phyloP scores from a whole-genome alignment of 2,797 vertebrate species.

The Myotis findleyi region DNA sequence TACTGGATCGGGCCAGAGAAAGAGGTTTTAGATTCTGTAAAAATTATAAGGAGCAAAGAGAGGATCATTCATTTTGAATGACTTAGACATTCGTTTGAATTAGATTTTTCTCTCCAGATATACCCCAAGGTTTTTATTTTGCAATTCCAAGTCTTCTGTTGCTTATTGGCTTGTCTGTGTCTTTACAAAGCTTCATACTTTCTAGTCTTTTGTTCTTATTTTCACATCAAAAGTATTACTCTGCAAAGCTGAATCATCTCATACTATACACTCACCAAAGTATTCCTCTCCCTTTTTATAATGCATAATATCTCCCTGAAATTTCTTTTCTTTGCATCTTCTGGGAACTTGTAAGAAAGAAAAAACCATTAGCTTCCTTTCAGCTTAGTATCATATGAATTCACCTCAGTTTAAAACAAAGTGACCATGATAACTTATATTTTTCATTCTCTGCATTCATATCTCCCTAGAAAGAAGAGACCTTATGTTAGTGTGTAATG shows the following conservation, averaged over 20 bases:
- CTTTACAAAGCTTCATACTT: background rate
- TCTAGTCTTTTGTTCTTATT: background rate
- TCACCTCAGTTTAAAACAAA: background rate
- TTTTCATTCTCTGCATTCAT: background rate
- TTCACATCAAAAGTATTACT: background rate
- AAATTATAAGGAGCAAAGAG: background rate
- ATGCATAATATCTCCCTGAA: background rate
- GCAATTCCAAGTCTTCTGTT: background rate
- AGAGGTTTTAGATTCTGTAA: background rate
- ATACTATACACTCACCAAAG: background rate
- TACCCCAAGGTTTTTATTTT: background rate
- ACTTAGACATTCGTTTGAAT: background rate
- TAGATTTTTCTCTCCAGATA: background rate
- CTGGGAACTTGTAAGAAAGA: background rate
- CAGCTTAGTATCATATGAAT: background rate
- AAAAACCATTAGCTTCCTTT: background rate
- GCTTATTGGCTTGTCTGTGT: background rate
- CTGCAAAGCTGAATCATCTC: background rate
- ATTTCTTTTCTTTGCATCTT: slow-evolving; percentile 17
- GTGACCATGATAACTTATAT: background rate
- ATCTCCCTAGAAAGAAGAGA: background rate
- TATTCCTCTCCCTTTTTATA: background rate
- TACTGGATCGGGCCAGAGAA: background rate
- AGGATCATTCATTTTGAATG: background rate
- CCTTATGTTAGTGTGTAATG: background rate